Conservation (phyloP, 1,140 invertebrate species). For the Hycleus cichorii region DNA sequence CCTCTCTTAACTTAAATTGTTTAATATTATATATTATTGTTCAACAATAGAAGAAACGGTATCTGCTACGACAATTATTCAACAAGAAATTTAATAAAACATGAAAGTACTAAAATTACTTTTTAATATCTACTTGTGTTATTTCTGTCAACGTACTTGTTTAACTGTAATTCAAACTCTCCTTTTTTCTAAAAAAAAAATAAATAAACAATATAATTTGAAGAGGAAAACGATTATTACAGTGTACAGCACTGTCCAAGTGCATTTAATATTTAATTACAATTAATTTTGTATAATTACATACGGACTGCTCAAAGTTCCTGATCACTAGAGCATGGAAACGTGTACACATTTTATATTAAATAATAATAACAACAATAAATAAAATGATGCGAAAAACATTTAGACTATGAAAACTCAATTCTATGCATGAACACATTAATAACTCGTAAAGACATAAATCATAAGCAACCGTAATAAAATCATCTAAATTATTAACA, state of each 20-base stretch:
- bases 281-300: constrained; percentile 15
- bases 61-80: constrained; percentile 3
- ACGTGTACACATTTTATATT: constrained; percentile 4
- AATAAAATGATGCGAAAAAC: constrained; percentile 6
- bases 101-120: constrained; percentile 16
- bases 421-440: too few species aligned
- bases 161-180: constrained; percentile 12
- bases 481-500: too few species aligned
- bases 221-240: constrained; percentile 15
- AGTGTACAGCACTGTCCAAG: constrained; percentile 7
- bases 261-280: constrained; percentile 18
- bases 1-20: not conserved
- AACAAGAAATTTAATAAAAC: constrained; percentile 14
- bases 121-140: constrained; percentile 10
- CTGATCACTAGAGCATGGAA: constrained; percentile 10
- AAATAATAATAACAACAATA: too few species aligned
- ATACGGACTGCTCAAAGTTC: constrained; percentile 6
- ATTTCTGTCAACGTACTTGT: constrained; percentile 12
- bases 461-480: too few species aligned
- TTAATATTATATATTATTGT: not conserved
- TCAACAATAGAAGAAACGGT: constrained; percentile 1
- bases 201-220: constrained; percentile 15
- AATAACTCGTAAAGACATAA: too few species aligned
- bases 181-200: not conserved
- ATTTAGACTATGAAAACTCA: constrained; percentile 12